Percentiles rank a stretch among this genome's conserved stretches.
Conservation (phyloP, 2,113 vertebrate genomes). For the Empidonax traillii region DNA sequence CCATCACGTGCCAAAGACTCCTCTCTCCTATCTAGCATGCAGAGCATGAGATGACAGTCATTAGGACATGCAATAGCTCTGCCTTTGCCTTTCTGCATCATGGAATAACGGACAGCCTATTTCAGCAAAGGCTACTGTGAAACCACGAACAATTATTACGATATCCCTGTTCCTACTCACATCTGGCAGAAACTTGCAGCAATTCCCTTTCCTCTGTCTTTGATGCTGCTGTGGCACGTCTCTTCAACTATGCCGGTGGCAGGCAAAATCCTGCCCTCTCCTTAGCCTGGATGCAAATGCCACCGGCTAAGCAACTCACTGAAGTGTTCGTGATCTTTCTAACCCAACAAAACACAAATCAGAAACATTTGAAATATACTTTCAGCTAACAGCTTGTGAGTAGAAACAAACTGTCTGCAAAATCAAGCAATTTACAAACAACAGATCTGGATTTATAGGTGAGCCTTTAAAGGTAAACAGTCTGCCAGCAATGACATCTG, state of each 20-base stretch:
- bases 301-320: neutral
- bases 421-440: neutral
- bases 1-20: neutral
- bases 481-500: neutral
- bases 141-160: neutral
- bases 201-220: neutral
- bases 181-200: neutral
- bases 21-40: neutral
- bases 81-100: fast-evolving
- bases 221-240: neutral
- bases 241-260: fast-evolving
- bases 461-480: neutral
- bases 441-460: neutral
- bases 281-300: neutral
- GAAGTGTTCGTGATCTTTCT: neutral
- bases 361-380: neutral
- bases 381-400: neutral
- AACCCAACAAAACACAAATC: neutral
- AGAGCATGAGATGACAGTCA: neutral
- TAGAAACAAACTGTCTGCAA: neutral
- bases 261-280: neutral
- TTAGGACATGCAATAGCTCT: neutral
- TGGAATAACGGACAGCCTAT: neutral
- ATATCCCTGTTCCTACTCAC: neutral
- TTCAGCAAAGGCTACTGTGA: neutral